Evolutionary conservation across 2,797 vertebrate genomes (phyloP).

Genomic region (Gadopsis bispinosus): DNA sequence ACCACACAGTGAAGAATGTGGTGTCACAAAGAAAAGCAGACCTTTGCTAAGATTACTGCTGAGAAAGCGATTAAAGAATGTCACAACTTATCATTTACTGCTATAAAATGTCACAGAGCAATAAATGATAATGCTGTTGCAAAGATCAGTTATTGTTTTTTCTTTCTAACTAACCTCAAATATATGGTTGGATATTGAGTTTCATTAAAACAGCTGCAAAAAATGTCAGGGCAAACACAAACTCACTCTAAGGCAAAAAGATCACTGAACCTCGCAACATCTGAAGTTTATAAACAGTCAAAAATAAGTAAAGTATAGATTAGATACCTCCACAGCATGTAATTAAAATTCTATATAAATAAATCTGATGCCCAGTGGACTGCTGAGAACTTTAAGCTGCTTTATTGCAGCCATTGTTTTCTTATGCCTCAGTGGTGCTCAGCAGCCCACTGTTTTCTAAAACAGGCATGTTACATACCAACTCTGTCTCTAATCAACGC

Average conservation of each 20-base stretch:
- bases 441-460: conserved; percentile 44
- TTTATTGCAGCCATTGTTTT: conserved; percentile 64
- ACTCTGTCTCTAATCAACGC: conserved; percentile 61
- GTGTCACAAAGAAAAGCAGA: conserved; percentile 1
- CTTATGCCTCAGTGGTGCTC: conserved; percentile 46
- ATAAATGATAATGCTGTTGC: neutral
- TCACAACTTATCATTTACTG: conserved; percentile 13
- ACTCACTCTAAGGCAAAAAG: conserved; percentile 1
- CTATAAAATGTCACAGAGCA: conserved; percentile 6
- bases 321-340: conserved; percentile 28
- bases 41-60: conserved; percentile 16
- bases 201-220: neutral
- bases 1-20: neutral
- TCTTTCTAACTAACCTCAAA: neutral
- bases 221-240: conserved; percentile 12
- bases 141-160: neutral
- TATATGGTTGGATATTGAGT: neutral
- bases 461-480: conserved; percentile 33
- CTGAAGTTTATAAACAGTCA: conserved; percentile 18
- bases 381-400: conserved; percentile 67
- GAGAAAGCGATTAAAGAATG: neutral
- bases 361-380: conserved; percentile 52
- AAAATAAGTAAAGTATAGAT: conserved; percentile 48
- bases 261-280: conserved; percentile 23
- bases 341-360: conserved; percentile 67